A percentile compares a stretch with the other conserved stretches of the same genome.
Evolutionary conservation across 2,797 vertebrate genomes (phyloP).

Genomic region (Neosalanx taihuensis): DNA sequence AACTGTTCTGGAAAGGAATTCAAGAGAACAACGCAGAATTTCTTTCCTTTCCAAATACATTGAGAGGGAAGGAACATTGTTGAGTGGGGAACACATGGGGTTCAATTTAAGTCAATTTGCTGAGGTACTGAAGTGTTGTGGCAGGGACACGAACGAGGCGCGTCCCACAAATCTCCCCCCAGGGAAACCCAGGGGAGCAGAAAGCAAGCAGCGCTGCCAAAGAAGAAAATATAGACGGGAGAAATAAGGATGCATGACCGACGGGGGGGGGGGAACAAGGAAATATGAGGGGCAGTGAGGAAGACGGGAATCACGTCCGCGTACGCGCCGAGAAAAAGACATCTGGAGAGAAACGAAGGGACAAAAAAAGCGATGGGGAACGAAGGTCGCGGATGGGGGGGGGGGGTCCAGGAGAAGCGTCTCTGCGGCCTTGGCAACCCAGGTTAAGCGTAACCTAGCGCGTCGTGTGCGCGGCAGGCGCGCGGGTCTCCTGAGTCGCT

Average conservation of each 20-base stretch:
- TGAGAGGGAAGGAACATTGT: too few relatives aligned
- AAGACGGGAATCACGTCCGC: neutral
- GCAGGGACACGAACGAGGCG: slow-evolving; percentile 42
- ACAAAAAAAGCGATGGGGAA: neutral
- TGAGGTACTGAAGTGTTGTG: slow-evolving; percentile 43
- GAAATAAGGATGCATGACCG: slow-evolving; percentile 60
- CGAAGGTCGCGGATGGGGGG: neutral
- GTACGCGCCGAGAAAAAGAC: too few relatives aligned
- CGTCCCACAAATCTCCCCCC: slow-evolving; percentile 51
- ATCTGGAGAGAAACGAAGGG: neutral
- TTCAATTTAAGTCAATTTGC: slow-evolving; percentile 56
- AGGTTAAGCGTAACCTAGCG: neutral
- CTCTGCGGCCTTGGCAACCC: slow-evolving; percentile 13
- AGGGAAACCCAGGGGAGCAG: slow-evolving; percentile 36
- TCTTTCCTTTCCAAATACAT: too few relatives aligned
- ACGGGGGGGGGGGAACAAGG: slow-evolving; percentile 32
- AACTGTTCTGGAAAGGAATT: too few relatives aligned
- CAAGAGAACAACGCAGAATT: too few relatives aligned
- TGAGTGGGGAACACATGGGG: neutral
- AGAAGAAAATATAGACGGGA: slow-evolving; percentile 48
- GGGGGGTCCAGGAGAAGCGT: neutral
- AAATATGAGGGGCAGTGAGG: slow-evolving; percentile 49
- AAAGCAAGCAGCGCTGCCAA: slow-evolving; percentile 37
- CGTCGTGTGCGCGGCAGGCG: slow-evolving; percentile 5
- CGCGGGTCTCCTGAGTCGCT: slow-evolving; percentile 14